These are phyloP conservation scores for Leucoma salicis DNA, from an alignment of 2,888 invertebrate genomes.

Conservation along the genomic window DNA sequence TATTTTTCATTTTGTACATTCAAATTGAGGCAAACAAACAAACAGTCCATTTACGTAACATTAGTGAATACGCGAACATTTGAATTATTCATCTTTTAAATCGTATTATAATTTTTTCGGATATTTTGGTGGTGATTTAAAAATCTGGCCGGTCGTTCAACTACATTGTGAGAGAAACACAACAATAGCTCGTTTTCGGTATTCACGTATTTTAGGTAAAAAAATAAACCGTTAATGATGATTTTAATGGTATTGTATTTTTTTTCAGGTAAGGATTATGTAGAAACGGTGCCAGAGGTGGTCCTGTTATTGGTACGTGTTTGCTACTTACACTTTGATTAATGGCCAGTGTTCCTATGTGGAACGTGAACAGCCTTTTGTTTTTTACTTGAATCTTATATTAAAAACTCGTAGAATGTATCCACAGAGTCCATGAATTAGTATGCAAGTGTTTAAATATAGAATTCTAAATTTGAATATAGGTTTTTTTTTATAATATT, in stretches of 20 bases:
- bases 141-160: constrained; percentile 74
- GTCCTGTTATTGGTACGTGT: constrained; percentile 9
- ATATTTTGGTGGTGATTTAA: constrained; percentile 69
- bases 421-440: too few relatives aligned
- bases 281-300: constrained; percentile 10
- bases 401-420: too few relatives aligned
- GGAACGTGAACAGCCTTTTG: too few relatives aligned
- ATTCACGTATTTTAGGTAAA: constrained; percentile 32
- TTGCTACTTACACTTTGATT: constrained; percentile 2
- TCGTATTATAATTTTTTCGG: constrained; percentile 59
- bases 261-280: constrained; percentile 47
- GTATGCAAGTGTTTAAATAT: too few relatives aligned
- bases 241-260: constrained; percentile 34
- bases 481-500: too few relatives aligned
- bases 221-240: constrained; percentile 35
- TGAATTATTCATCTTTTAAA: constrained; percentile 64
- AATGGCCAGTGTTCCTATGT: not conserved
- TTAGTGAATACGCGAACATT: constrained; percentile 43
- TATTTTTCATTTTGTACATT: not conserved
- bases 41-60: constrained; percentile 14
- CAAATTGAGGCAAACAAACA: constrained; percentile 12
- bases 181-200: constrained; percentile 45
- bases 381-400: too few relatives aligned
- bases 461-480: too few relatives aligned
- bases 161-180: constrained; percentile 35